Base-by-base conservation (phyloP, 2,113 vertebrate species). In the Sakesphorus luctuosus region DNA sequence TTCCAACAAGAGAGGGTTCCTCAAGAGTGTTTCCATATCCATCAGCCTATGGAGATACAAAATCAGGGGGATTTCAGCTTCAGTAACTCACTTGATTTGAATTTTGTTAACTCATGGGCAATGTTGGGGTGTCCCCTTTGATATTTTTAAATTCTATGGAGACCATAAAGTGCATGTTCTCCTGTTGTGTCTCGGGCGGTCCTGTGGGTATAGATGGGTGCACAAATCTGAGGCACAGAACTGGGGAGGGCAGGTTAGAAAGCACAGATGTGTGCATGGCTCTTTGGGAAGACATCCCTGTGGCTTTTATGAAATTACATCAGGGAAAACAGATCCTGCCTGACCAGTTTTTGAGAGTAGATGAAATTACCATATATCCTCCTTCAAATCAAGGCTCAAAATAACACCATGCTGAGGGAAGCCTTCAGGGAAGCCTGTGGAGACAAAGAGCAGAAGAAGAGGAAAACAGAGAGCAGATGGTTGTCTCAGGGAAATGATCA, bases 251-350 rank as follows among this genome's bases (percentile, higher is more conserved):
- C 26, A 46, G 58, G 23, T 25, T 4, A 6, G 83, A 87, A 76
- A 87, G 35, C 40, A 17, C 36, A 76, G 74, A 73, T 50, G 33
- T 50, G 61, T 50, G 55, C 44, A 31, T 28, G 28, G 52, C 73
- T 87, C 69, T 75, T 89, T 26, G 76, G 66, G 74, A 95, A 89
- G 81, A 63, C 38, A 58, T 40, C 83, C 66, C 66, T 84, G 76
- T 81, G 86, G 90, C 77, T 96, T 93, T 89, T 33, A 6, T 23
- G 49, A 38, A 65, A 44, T 89, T 92, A 52, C 96, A 79, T 66
- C 86, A 92, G 83, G 46, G 68, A 92, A 89, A 78, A n/a, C 52
- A 68, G 88, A 95, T 93, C 94, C 88, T 92, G 92, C 73, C 83
- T 69, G 89, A 84, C 90, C 80, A 92, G 96, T 95, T 94, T 76